phyloP scores from a whole-genome alignment of 1,140 invertebrate genomes.

The Rhagoletis zephyria region DNA sequence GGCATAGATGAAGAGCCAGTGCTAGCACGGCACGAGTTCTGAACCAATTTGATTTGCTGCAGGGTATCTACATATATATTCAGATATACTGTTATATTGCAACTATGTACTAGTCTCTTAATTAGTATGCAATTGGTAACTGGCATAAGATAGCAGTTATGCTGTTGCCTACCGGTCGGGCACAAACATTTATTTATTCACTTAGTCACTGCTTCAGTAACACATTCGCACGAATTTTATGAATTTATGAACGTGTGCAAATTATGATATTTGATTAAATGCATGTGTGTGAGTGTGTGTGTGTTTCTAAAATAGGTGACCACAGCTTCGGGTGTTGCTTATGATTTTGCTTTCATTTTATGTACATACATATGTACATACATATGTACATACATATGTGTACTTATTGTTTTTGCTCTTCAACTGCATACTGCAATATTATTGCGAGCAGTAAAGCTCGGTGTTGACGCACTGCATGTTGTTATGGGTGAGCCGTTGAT shows the following conservation, averaged over 20 bases:
- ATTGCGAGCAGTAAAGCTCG: too few species aligned
- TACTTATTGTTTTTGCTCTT: neutral
- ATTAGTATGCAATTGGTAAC: neutral
- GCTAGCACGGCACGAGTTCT: too few species aligned
- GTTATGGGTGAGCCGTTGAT: neutral
- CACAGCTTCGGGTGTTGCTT: neutral
- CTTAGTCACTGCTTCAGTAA: neutral
- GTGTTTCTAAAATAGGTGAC: neutral
- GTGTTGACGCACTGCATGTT: too few species aligned
- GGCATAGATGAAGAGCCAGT: too few species aligned
- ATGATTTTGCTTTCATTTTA: neutral
- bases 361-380: neutral
- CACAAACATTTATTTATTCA: constrained; percentile 36
- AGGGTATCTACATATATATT: too few species aligned
- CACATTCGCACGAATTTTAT: neutral
- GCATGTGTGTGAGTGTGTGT: neutral
- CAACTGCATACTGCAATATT: too few species aligned
- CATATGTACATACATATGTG: too few species aligned
- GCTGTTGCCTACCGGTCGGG: neutral
- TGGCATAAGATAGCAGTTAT: neutral
- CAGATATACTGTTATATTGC: too few species aligned
- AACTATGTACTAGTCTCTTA: neutral
- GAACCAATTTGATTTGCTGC: too few species aligned
- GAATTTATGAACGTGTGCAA: constrained; percentile 26
- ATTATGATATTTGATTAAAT: constrained; percentile 39